Conservation (phyloP, 2,113 vertebrate genomes). For the Oryzias curvinotus region DNA sequence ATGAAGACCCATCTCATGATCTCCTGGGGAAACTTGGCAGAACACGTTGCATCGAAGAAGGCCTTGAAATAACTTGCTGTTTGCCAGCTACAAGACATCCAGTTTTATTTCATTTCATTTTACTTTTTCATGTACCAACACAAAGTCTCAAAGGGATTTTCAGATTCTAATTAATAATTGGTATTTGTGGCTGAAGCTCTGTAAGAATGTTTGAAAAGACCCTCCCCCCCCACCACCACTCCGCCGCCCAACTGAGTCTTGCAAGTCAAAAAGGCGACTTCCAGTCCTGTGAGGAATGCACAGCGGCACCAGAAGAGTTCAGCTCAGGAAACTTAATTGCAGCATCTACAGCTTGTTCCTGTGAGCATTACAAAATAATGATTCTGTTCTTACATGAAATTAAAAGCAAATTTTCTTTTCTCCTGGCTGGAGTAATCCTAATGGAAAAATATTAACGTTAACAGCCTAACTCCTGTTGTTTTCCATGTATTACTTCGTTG, state of each 20-base stretch:
- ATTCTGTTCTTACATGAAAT: conserved; percentile 74
- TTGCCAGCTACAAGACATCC: conserved; percentile 37
- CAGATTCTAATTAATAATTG: conserved; percentile 76
- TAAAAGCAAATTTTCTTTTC: conserved; percentile 64
- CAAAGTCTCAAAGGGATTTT: conserved; percentile 54
- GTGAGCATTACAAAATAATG: conserved; percentile 77
- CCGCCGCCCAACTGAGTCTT: conserved; percentile 48
- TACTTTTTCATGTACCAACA: conserved; percentile 34
- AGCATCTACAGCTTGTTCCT: conserved; percentile 74
- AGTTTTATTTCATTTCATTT: conserved; percentile 29
- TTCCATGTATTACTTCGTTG: conserved; percentile 49
- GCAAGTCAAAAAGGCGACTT: conserved; percentile 53
- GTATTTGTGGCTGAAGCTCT: conserved; percentile 60
- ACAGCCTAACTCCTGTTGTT: conserved; percentile 59
- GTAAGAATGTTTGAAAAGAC: conserved; percentile 75
- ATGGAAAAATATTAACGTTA: conserved; percentile 63
- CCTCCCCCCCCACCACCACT: conserved; percentile 62
- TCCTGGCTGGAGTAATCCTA: conserved; percentile 59
- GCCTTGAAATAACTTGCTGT: conserved; percentile 31
- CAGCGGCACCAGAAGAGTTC: conserved; percentile 65
- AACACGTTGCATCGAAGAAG: conserved; percentile 7
- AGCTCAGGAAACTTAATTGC: conserved; percentile 80
- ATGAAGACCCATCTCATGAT: neutral
- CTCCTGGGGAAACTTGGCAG: conserved; percentile 21
- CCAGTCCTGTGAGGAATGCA: conserved; percentile 57